phyloP scores from a whole-genome alignment of 2,888 invertebrate species.

The Sphinx pinastri region DNA sequence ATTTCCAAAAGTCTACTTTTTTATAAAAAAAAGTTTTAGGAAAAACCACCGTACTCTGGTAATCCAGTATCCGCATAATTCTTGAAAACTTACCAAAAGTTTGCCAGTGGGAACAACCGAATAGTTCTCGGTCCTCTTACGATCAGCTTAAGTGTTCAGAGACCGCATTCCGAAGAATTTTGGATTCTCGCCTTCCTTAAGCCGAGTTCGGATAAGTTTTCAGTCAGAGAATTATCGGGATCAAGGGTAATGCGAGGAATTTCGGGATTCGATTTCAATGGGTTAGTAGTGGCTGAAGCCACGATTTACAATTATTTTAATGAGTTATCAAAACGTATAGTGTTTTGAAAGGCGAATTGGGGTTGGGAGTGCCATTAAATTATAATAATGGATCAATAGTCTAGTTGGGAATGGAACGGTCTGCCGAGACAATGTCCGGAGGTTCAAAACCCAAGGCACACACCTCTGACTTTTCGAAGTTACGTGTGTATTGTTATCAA shows the following conservation, averaged over 20 bases:
- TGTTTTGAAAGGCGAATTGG: background rate
- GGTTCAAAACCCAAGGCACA: too few species aligned
- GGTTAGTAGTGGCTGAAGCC: background rate
- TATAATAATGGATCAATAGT: too few species aligned
- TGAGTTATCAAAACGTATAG: background rate
- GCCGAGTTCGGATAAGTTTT: slow-evolving; percentile 28
- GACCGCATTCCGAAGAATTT: slow-evolving; percentile 31
- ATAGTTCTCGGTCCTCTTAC: slow-evolving; percentile 14
- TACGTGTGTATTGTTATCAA: too few species aligned
- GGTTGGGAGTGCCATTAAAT: too few species aligned
- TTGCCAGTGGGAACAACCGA: slow-evolving; percentile 20
- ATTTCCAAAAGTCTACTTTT: background rate
- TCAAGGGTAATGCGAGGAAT: slow-evolving; percentile 27
- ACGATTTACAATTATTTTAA: slow-evolving; percentile 4
- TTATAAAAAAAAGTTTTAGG: background rate
- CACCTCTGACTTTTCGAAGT: too few species aligned
- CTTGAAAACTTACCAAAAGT: slow-evolving; percentile 27
- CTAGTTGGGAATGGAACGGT: too few species aligned
- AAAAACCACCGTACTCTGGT: background rate
- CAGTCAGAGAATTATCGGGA: slow-evolving; percentile 33
- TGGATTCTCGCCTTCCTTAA: slow-evolving; percentile 30
- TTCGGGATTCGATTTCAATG: slow-evolving; percentile 22
- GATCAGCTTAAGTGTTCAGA: slow-evolving; percentile 28
- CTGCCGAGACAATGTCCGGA: too few species aligned
- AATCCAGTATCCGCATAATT: slow-evolving; percentile 12